These are phyloP conservation scores for Bellardia bayeri DNA, from an alignment of 2,888 invertebrate species.

Conservation along the genomic window DNA sequence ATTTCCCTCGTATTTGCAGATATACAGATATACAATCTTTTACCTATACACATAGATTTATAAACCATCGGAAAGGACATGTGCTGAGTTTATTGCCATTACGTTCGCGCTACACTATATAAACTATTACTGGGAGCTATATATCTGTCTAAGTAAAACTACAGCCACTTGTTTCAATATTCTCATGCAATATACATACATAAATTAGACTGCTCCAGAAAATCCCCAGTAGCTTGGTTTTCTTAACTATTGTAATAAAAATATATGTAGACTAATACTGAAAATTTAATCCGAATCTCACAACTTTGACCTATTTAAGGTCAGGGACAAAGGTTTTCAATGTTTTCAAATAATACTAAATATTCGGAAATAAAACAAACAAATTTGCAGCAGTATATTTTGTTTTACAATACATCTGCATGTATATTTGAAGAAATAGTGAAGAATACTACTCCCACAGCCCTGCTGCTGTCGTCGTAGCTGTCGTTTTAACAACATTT, in stretches of 20 bases:
- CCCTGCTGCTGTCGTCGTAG: background rate
- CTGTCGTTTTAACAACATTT: conserved; percentile 36
- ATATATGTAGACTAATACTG: no score
- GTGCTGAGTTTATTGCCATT: conserved; percentile 50
- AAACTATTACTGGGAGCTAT: conserved; percentile 16
- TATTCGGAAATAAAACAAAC: no score
- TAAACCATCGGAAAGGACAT: conserved; percentile 38
- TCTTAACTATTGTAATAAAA: no score
- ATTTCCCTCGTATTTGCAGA: background rate
- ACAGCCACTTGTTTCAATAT: background rate
- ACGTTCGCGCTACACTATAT: conserved; percentile 22
- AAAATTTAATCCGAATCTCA: no score
- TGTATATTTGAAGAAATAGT: conserved; percentile 3
- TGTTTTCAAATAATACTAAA: no score
- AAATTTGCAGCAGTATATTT: background rate
- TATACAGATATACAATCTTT: background rate
- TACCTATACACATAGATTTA: conserved; percentile 18
- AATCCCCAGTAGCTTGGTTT: no score
- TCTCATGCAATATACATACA: no score
- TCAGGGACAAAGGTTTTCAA: no score
- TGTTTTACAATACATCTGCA: background rate
- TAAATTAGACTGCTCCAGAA: no score
- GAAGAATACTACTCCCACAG: background rate
- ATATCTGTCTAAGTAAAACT: conserved; percentile 8
- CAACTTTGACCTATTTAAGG: no score